Base-by-base conservation (phyloP, 2,888 invertebrate species). In the Serripes groenlandicus region DNA sequence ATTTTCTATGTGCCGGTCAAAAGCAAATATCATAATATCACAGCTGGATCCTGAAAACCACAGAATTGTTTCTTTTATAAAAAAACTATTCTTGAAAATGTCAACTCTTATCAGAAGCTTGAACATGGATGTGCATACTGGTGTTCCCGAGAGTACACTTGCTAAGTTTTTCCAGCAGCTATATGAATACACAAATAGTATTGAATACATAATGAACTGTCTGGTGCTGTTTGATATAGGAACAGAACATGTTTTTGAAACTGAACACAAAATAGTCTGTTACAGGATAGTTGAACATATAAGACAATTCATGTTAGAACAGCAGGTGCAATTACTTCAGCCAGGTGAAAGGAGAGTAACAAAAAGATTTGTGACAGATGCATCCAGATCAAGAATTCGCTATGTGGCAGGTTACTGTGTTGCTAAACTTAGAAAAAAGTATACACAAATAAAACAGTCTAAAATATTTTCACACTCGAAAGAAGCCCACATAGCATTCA, bases 341-440 rank as follows among this genome's bases (percentile, higher is more conserved):
- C 18, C 34, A 32, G 11, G 7, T 11, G 9, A 11, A 35, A 52
- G 21, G 7, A 62, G 30, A 52, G 74, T 4, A 15, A 62, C 62
- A 15, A 62, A 64, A 30, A 18, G 64, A 30, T 49, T 64, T 32
- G n/a, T 64, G 7, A 58, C 72, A 28, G 60, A 58, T 42, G n/a
- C 75, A 37, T 75, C 79, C n/a, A 75, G 70, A 34, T 69, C 79
- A 5, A 80, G 79, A 52, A 64, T 75, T n/a, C 69, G 79, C 23
- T 80, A 75, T 80, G 79, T 75, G 1, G 79, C 79, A 1, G 79
- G 79, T 52, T 80, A 75, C 37, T 80, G 79, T 60, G 54, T 80
- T 18, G 34, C 75, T 7, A 71, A 69, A 52, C n/a, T 80, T 34
- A 69, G 60, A 52, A 74, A 74, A 69, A 74, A 74, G 34, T 78